phyloP scores from a whole-genome alignment of 2,797 vertebrate genomes.

The Manis crassicaudata region DNA sequence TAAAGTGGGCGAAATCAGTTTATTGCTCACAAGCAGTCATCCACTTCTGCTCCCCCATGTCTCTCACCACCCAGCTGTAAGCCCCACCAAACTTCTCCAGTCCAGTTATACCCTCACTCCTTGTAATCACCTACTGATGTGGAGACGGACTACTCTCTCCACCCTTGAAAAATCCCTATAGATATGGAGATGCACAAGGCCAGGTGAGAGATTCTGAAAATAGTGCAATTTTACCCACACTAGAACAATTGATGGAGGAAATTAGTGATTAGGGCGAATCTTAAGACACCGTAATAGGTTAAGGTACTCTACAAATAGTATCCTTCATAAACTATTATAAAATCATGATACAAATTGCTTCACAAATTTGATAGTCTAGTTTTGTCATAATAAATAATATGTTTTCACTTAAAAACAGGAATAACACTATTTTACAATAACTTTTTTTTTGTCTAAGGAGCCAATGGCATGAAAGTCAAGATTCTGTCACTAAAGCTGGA shows the following conservation, averaged over 20 bases:
- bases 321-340: not conserved
- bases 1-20: no score
- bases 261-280: not conserved
- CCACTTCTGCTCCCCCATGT: no score
- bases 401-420: not conserved
- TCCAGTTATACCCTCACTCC: no score
- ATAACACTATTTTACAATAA: not conserved
- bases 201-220: no score
- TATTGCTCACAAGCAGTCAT: no score
- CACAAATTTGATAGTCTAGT: not conserved
- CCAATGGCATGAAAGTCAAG: not conserved
- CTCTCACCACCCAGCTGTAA: no score
- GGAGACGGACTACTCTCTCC: no score
- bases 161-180: no score
- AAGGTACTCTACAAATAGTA: not conserved
- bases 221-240: no score
- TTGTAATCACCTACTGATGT: no score
- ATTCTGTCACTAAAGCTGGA: not conserved
- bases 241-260: not conserved
- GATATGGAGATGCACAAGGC: no score
- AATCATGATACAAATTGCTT: conserved; percentile 6
- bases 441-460: not conserved
- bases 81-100: no score
- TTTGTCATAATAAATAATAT: not conserved
- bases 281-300: not conserved